Conservation (phyloP, 2,113 vertebrate genomes). For the Halcyon malimbica region DNA sequence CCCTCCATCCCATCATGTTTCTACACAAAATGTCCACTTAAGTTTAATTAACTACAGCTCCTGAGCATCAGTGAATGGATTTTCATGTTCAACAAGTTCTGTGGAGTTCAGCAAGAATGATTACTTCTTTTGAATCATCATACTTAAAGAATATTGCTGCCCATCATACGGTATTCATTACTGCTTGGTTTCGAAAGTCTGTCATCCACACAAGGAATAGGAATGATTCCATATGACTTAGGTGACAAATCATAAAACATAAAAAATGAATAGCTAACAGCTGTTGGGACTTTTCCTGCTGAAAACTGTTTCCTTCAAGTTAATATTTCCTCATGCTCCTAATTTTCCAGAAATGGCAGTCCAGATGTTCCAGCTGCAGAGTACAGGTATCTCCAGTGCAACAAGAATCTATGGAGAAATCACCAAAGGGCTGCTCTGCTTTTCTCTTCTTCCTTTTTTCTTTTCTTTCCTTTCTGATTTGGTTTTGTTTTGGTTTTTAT, state of each 20-base stretch:
- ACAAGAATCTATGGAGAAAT: not conserved
- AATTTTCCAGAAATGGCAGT: slow-evolving; percentile 22
- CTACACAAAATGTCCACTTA: slow-evolving; percentile 35
- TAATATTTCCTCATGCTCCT: slow-evolving; percentile 31
- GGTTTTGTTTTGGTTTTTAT: not conserved
- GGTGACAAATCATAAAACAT: slow-evolving; percentile 61
- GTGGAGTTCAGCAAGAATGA: not conserved
- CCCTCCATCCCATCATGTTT: slow-evolving; percentile 30
- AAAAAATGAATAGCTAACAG: slow-evolving; percentile 60
- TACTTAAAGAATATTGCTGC: slow-evolving; percentile 38
- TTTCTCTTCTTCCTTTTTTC: not conserved
- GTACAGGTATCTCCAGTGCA: not conserved
- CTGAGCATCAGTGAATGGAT: not conserved
- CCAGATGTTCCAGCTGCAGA: slow-evolving; percentile 36
- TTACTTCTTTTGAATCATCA: slow-evolving; percentile 52
- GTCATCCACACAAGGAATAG: slow-evolving; percentile 36
- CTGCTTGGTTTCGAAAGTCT: slow-evolving; percentile 14
- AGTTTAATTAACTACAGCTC: slow-evolving; percentile 39
- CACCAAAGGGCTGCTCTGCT: not conserved
- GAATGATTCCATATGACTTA: slow-evolving; percentile 61
- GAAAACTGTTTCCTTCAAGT: slow-evolving; percentile 44
- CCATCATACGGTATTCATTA: slow-evolving; percentile 56
- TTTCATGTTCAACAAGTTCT: slow-evolving; percentile 39
- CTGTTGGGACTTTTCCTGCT: slow-evolving; percentile 20
- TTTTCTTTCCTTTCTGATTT: not conserved